Conservation (phyloP, 2,888 invertebrate species). For the Augiades crinisus region DNA sequence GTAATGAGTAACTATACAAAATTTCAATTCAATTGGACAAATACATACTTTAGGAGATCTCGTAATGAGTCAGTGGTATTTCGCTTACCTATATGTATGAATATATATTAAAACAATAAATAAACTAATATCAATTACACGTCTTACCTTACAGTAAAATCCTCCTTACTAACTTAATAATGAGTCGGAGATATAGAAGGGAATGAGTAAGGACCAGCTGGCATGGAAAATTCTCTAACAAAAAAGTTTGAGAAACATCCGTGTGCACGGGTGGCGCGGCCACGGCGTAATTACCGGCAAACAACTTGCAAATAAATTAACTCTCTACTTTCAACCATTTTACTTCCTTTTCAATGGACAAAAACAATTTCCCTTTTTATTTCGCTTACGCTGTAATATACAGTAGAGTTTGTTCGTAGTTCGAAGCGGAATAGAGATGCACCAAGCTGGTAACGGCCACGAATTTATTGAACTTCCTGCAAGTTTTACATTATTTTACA, state of each 20-base stretch:
- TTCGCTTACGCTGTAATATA: conserved; percentile 25
- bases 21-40: too few species aligned
- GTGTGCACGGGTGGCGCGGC: conserved; percentile 64
- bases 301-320: conserved; percentile 79
- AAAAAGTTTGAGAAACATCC: conserved; percentile 62
- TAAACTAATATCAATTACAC: too few species aligned
- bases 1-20: too few species aligned
- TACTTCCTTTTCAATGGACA: conserved; percentile 27
- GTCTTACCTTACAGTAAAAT: too few species aligned
- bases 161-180: too few species aligned
- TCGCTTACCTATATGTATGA: too few species aligned
- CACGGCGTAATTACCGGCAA: conserved; percentile 78
- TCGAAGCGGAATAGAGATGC: conserved; percentile 14
- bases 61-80: too few species aligned
- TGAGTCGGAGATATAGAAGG: too few species aligned
- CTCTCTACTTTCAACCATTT: conserved; percentile 74
- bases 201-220: conserved; percentile 36
- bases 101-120: too few species aligned
- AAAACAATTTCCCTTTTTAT: conserved; percentile 69
- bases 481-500: neutral
- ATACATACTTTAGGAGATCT: too few species aligned
- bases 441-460: neutral
- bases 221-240: conserved; percentile 57
- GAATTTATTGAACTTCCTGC: neutral
- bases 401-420: conserved; percentile 12